Evolutionary conservation across 2,888 invertebrate species (phyloP), one percentile per base, ranked within the genome.

Genomic region (Anaspis maculata): DNA sequence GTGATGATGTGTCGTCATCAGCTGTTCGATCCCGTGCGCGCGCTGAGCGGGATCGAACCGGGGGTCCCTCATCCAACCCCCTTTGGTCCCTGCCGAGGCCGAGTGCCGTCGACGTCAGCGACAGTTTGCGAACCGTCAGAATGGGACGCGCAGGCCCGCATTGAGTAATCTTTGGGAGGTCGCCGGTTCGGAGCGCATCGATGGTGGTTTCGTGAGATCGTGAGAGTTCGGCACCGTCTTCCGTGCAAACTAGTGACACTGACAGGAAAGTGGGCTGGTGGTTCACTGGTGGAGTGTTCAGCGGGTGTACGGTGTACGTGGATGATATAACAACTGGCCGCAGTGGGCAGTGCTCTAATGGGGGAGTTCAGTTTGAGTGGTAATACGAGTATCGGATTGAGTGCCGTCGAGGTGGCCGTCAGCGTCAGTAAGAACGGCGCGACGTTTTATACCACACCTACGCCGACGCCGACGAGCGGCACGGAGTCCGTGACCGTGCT

Each of bases 341-440:
- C 54, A 55, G 57, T 56, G 57, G 59, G n/a, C n/a, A 57, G 53
- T 57, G 55, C 55, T 56, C 62, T 64, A 60, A 66, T 66, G 65
- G 66, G 66, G 60, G 66, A 66, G 57, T 66, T 66, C 59, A 65
- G 60, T 57, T 61, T 65, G 53, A 65, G 62, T 61, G 61, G 59
- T 48, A 64, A 62, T 57, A 52, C 64, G 51, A 66, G 62, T 54
- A 64, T 64, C 51, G 63, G 62, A 55, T 61, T 64, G 53, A 62
- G 62, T 61, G 59, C 62, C 38, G 62, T 64, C 45, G 65, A 66
- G 48, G 58, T 64, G 52, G 51, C 60, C 39, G 60, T 61, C 44
- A 62, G 59, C 49, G 49, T 57, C 41, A 48, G 52, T 26, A 62
- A 60, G 42, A 56, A 46, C 41, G 59, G 16, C 30, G 13, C 51